Conservation (phyloP, 2,888 invertebrate genomes). For the Lochmaea capreae region DNA sequence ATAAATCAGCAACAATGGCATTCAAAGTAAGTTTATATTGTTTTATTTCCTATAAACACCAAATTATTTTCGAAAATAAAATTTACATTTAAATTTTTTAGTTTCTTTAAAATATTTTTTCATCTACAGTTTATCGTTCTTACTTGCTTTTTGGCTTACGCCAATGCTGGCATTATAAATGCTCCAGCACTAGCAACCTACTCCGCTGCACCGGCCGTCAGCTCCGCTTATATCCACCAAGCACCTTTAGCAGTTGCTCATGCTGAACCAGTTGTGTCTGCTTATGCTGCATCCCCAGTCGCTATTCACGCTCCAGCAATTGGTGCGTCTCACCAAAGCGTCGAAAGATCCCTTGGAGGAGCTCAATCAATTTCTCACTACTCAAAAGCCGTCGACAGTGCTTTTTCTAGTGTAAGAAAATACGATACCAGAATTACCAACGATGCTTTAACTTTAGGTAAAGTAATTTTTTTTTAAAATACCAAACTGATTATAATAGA, state of each 20-base stretch:
- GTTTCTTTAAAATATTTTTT: conserved; percentile 15
- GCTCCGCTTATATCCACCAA: conserved; percentile 50
- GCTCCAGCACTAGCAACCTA: conserved; percentile 51
- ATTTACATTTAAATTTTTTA: neutral
- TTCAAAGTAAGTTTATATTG: conserved; percentile 56
- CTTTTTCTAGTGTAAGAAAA: conserved; percentile 73
- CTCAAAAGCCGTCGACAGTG: conserved; percentile 71
- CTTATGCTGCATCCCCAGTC: conserved; percentile 60
- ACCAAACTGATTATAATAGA: neutral
- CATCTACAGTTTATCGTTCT: conserved; percentile 68
- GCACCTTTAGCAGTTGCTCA: conserved; percentile 44
- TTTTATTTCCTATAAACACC: conserved; percentile 3
- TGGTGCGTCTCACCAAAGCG: conserved; percentile 69
- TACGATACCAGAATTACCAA: conserved; percentile 71
- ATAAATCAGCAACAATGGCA: conserved; percentile 55
- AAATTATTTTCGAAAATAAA: neutral
- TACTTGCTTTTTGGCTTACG: conserved; percentile 71
- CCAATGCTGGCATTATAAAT: conserved; percentile 70
- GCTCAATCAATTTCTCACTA: conserved; percentile 68
- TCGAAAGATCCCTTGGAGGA: conserved; percentile 70
- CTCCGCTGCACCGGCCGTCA: conserved; percentile 51
- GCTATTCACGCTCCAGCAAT: conserved; percentile 58
- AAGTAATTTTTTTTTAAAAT: conserved; percentile 12
- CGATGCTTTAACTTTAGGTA: conserved; percentile 66
- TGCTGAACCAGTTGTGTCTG: conserved; percentile 38